Conservation (phyloP, 2,797 vertebrate genomes). For the Lindbergichthys nudifrons region DNA sequence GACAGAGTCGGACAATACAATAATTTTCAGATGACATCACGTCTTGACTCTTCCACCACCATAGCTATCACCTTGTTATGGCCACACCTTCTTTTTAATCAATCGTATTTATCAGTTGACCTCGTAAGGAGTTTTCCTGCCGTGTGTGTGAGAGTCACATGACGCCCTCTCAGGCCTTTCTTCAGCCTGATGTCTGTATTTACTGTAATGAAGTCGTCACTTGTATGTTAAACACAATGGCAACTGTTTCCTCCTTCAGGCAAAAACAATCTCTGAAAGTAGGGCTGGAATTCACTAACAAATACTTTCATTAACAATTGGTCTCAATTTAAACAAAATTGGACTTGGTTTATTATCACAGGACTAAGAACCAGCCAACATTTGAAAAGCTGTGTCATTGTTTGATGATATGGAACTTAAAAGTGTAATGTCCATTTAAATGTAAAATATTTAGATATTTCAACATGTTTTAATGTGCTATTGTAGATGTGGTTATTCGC, state of each 20-base stretch:
- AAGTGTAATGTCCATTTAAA: not conserved
- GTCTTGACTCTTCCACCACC: not conserved
- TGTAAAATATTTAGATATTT: not conserved
- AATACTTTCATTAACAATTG: not conserved
- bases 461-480: fast-evolving
- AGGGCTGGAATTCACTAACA: not conserved
- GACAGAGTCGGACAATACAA: not conserved
- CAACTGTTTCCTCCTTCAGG: not conserved
- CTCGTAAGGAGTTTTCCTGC: slow-evolving; percentile 30
- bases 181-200: slow-evolving; percentile 33
- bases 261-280: not conserved
- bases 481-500: not conserved
- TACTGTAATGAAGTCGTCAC: slow-evolving; percentile 13
- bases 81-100: slow-evolving; percentile 39
- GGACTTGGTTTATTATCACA: not conserved
- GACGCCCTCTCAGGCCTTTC: slow-evolving; percentile 28
- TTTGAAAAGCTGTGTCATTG: not conserved
- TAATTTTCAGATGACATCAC: not conserved
- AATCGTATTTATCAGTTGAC: slow-evolving; percentile 30
- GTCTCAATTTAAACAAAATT: not conserved
- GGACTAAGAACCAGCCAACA: not conserved
- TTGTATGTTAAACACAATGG: not conserved
- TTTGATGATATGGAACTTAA: not conserved
- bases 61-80: slow-evolving; percentile 1
- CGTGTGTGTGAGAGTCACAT: slow-evolving; percentile 54